These are phyloP conservation scores for Leptodactylus fuscus DNA, from an alignment of 2,113 vertebrate genomes.

Conservation along the genomic window DNA sequence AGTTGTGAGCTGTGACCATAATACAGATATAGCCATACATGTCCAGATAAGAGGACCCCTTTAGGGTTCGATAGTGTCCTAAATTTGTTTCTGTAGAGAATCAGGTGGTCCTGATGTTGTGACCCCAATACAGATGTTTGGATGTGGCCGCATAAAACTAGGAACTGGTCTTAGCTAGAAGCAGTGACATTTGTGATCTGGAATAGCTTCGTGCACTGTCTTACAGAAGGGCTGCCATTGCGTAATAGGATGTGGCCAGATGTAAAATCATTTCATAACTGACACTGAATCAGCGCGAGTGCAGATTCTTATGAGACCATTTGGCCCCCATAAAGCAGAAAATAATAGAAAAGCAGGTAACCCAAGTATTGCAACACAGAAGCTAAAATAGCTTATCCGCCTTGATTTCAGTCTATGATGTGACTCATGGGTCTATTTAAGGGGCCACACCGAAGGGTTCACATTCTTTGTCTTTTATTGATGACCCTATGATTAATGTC, in stretches of 20 bases:
- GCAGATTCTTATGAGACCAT: background rate
- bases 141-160: background rate
- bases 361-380: background rate
- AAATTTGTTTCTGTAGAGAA: background rate
- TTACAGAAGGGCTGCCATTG: background rate
- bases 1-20: no score
- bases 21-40: no score
- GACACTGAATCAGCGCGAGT: background rate
- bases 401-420: background rate
- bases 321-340: background rate
- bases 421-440: slow-evolving; percentile 42
- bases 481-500: slow-evolving; percentile 48
- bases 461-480: slow-evolving; percentile 41
- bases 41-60: no score
- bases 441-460: background rate
- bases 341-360: background rate
- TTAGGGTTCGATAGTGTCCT: background rate
- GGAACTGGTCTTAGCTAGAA: background rate
- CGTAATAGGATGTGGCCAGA: slow-evolving; percentile 16
- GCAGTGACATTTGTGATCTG: background rate
- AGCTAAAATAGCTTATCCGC: background rate
- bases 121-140: background rate
- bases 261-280: slow-evolving; percentile 19
- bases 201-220: background rate
- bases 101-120: background rate